These are phyloP conservation scores for Halotydeus destructor DNA, from an alignment of 1,140 invertebrate species.

Conservation along the genomic window DNA sequence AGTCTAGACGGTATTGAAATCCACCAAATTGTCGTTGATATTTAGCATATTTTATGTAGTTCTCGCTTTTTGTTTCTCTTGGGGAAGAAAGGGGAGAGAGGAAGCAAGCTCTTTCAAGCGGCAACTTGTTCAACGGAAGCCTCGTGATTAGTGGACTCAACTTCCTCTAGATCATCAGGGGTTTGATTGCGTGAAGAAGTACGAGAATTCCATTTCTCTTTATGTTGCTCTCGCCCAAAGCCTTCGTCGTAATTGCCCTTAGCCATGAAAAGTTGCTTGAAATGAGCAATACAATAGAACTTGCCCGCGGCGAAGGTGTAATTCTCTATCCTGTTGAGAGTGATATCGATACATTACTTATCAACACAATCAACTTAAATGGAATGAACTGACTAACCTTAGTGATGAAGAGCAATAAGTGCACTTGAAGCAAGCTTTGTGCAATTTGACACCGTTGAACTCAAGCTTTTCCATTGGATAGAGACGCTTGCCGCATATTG, in stretches of 20 bases:
- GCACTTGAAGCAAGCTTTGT: slow-evolving; percentile 57
- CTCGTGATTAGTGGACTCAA: no score
- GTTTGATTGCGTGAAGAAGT: no score
- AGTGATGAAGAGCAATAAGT: slow-evolving; percentile 49
- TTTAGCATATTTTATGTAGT: no score
- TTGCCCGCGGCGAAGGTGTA: slow-evolving; percentile 69
- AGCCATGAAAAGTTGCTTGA: slow-evolving; percentile 52
- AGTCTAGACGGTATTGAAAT: no score
- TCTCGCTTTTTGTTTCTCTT: no score
- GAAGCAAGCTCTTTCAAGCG: no score
- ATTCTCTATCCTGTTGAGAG: slow-evolving; percentile 49
- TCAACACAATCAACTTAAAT: slow-evolving; percentile 3
- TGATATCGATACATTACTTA: slow-evolving; percentile 1
- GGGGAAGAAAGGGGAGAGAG: no score
- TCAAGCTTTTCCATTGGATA: slow-evolving; percentile 60
- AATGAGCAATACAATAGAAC: slow-evolving; percentile 79
- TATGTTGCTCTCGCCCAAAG: slow-evolving; percentile 33
- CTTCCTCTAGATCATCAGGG: no score
- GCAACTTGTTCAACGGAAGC: no score
- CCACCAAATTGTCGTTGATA: no score
- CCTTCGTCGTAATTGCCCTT: slow-evolving; percentile 66
- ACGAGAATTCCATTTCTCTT: slow-evolving; percentile 27
- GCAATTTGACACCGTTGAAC: slow-evolving; percentile 46
- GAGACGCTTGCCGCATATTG: slow-evolving; percentile 45
- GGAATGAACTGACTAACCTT: slow-evolving; percentile 32